A percentile compares a stretch with the other conserved stretches of the same genome.
Evolutionary conservation across 2,888 invertebrate genomes (phyloP).

Genomic region (Cantharis lateralis): DNA sequence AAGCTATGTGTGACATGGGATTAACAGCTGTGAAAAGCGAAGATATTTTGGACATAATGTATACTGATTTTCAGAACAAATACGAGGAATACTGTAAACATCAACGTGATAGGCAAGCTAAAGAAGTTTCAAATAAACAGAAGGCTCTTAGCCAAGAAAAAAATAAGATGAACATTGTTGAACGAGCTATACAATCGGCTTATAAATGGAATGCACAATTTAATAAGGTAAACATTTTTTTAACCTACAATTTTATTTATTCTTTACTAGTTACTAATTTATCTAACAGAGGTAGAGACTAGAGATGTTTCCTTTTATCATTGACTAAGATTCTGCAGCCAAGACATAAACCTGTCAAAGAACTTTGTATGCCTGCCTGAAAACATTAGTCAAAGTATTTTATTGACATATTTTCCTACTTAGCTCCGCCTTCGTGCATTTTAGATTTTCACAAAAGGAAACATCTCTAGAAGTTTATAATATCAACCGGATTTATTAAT

Average conservation of each 20-base stretch:
- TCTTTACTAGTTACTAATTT: background rate
- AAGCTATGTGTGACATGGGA: constrained; percentile 91
- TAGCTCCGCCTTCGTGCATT: too few species aligned
- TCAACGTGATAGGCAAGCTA: constrained; percentile 70
- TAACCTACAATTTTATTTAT: background rate
- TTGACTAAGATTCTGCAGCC: too few species aligned
- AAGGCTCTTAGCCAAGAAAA: constrained; percentile 64
- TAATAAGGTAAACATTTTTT: constrained; percentile 62
- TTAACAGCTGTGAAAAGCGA: constrained; percentile 89
- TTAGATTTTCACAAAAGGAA: too few species aligned
- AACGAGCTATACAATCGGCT: constrained; percentile 83
- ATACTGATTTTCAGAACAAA: constrained; percentile 91
- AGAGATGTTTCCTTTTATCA: too few species aligned
- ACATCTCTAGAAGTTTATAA: too few species aligned
- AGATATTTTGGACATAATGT: constrained; percentile 95
- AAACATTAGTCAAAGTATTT: too few species aligned
- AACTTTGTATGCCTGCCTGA: too few species aligned
- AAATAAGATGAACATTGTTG: constrained; percentile 70
- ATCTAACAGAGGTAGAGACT: background rate
- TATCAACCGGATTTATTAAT: too few species aligned
- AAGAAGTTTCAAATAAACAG: constrained; percentile 70
- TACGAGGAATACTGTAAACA: constrained; percentile 87
- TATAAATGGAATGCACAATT: constrained; percentile 88
- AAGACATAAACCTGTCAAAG: too few species aligned
- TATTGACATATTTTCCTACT: too few species aligned